phyloP scores from a whole-genome alignment of 1,140 invertebrate genomes.

The Delia radicum region DNA sequence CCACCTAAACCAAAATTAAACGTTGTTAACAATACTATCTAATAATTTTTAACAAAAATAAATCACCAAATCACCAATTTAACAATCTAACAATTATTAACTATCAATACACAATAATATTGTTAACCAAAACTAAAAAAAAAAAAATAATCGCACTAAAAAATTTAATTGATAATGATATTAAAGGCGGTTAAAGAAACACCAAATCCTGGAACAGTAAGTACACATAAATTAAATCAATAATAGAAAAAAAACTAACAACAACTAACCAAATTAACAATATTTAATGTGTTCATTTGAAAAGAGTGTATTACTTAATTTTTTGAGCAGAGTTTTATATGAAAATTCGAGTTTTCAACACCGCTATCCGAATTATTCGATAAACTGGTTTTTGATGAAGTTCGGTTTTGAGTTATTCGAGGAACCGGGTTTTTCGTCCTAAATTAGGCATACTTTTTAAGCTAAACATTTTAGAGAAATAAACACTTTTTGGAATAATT shows the following conservation, averaged over 20 bases:
- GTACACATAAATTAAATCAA: conserved; percentile 39
- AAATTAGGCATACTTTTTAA: no score
- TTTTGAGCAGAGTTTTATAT: neutral
- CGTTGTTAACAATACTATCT: neutral
- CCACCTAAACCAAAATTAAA: conserved; percentile 28
- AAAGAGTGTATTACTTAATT: neutral
- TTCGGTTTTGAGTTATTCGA: no score
- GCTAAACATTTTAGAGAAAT: no score
- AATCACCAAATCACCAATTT: neutral
- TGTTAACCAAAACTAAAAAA: neutral
- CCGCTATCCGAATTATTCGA: no score
- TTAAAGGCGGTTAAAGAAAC: conserved; percentile 57
- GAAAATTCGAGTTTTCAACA: no score
- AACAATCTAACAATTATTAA: neutral
- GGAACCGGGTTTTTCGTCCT: no score
- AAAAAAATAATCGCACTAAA: conserved; percentile 9
- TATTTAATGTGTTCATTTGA: neutral
- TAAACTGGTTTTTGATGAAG: no score
- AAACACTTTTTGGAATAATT: no score
- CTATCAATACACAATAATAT: conserved; percentile 1
- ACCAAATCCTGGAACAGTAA: conserved; percentile 57
- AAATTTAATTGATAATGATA: conserved; percentile 15
- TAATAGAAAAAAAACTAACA: no score
- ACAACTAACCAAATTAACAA: neutral
- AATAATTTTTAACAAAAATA: neutral